phyloP scores from a whole-genome alignment of 2,888 invertebrate genomes.

The Beris morrisii region DNA sequence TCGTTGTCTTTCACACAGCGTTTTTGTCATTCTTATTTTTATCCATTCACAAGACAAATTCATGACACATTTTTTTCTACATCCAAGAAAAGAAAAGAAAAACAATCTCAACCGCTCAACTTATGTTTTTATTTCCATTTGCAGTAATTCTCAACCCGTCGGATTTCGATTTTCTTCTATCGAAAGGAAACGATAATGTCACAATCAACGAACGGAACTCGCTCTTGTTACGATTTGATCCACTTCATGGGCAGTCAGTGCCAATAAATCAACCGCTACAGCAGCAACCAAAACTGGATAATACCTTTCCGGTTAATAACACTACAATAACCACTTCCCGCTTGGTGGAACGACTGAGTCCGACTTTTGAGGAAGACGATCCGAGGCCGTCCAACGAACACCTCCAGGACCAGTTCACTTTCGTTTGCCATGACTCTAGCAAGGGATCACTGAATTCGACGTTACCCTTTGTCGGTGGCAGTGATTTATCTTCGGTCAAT shows the following conservation, averaged over 20 bases:
- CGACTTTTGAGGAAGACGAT: constrained; percentile 51
- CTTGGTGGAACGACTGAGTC: constrained; percentile 44
- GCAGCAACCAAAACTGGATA: neutral
- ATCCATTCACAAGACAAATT: constrained; percentile 8
- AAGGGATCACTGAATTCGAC: constrained; percentile 14
- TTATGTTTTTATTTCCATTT: constrained; percentile 18
- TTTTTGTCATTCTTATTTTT: constrained; percentile 30
- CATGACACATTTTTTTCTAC: constrained; percentile 18
- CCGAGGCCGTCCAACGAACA: neutral
- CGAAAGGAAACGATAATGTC: constrained; percentile 51
- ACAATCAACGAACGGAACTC: constrained; percentile 51
- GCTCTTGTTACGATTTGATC: constrained; percentile 54
- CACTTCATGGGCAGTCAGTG: constrained; percentile 52
- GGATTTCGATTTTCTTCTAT: constrained; percentile 55
- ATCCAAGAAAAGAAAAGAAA: constrained; percentile 46
- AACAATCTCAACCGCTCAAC: constrained; percentile 38
- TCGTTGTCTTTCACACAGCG: constrained; percentile 10
- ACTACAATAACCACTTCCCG: constrained; percentile 8
- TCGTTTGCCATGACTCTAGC: constrained; percentile 4
- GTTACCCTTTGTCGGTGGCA: constrained; percentile 4
- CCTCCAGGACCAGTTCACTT: constrained; percentile 6
- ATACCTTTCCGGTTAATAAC: constrained; percentile 6
- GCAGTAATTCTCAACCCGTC: constrained; percentile 54
- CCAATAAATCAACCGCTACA: constrained; percentile 43
- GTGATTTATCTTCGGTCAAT: constrained; percentile 1